Conservation (phyloP, 2,888 invertebrate species). For the Stenichneumon culpator region DNA sequence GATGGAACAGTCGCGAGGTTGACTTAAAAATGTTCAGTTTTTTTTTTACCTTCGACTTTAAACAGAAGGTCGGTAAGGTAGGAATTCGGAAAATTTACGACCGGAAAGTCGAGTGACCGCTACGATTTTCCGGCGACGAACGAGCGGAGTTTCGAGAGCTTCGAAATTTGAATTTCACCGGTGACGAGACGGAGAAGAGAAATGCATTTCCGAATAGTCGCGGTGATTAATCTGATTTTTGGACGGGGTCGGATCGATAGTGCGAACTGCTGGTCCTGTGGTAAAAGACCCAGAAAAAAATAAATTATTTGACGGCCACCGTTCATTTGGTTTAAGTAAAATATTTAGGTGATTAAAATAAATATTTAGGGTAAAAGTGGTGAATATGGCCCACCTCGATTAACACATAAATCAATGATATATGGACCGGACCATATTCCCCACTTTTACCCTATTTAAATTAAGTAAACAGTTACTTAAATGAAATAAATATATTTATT, state of each 20-base stretch:
- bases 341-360: too few relatives aligned
- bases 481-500: too few relatives aligned
- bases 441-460: too few relatives aligned
- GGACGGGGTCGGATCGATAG: neutral
- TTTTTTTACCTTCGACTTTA: slow-evolving; percentile 16
- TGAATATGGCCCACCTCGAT: too few relatives aligned
- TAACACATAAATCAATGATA: too few relatives aligned
- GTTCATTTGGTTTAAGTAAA: too few relatives aligned
- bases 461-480: too few relatives aligned
- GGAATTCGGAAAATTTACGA: neutral
- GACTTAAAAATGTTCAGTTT: neutral
- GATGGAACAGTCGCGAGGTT: slow-evolving; percentile 6
- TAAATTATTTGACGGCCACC: too few relatives aligned
- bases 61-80: neutral
- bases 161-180: slow-evolving; percentile 37
- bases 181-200: neutral
- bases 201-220: slow-evolving; percentile 5
- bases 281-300: too few relatives aligned
- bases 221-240: slow-evolving; percentile 13
- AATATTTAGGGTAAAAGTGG: too few relatives aligned
- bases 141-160: slow-evolving; percentile 18
- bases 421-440: too few relatives aligned
- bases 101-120: neutral
- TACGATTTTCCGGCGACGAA: slow-evolving; percentile 16
- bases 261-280: neutral